Conservation (phyloP, 2,888 invertebrate species). For the Euphydryas editha region DNA sequence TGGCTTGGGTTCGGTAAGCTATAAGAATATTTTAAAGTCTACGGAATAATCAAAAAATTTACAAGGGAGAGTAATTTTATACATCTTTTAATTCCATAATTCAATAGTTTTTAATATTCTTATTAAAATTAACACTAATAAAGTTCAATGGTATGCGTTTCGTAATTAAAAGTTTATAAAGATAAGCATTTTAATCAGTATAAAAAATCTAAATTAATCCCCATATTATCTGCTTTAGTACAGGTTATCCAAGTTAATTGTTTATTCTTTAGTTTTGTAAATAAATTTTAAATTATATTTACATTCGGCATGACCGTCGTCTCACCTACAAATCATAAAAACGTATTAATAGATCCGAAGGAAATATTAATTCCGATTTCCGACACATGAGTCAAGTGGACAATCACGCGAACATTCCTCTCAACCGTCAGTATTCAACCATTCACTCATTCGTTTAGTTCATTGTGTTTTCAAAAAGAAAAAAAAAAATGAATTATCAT, state of each 20-base stretch:
- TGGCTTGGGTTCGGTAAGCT: no score
- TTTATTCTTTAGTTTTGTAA: no score
- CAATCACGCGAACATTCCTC: slow-evolving; percentile 1
- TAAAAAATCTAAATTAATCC: not conserved
- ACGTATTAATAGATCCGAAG: not conserved
- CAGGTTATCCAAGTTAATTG: no score
- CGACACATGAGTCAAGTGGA: slow-evolving; percentile 19
- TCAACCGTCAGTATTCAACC: not conserved
- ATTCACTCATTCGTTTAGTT: slow-evolving; percentile 19
- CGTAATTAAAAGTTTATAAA: not conserved
- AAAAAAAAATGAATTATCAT: slow-evolving; percentile 6
- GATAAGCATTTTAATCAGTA: not conserved
- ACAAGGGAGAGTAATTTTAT: not conserved
- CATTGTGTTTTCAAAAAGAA: not conserved
- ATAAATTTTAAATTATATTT: no score
- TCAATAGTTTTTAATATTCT: not conserved
- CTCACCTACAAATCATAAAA: no score
- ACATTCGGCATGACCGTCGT: no score
- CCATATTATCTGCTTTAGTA: no score
- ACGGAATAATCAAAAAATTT: no score
- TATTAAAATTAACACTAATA: not conserved
- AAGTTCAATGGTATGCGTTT: not conserved
- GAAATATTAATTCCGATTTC: slow-evolving; percentile 12
- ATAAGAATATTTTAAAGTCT: no score
- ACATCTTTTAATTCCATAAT: not conserved